Percentiles rank a stretch among this genome's conserved stretches.
These are phyloP conservation scores for Borostomias antarcticus DNA, from an alignment of 2,797 vertebrate species.

Conservation along the genomic window DNA sequence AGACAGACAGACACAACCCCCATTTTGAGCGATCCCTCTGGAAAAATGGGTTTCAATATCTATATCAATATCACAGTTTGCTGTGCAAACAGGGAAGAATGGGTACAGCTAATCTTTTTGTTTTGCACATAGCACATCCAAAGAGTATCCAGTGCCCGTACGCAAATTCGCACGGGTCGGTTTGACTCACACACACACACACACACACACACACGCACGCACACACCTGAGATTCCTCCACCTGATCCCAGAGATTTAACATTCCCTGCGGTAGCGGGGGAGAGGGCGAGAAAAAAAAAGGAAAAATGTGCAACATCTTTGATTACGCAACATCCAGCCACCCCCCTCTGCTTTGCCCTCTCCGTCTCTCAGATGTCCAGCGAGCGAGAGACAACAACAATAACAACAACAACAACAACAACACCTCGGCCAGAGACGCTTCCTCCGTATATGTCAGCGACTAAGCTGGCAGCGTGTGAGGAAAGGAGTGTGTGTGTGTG, in stretches of 20 bases:
- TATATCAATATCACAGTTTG: no score
- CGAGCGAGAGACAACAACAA: slow-evolving; percentile 9
- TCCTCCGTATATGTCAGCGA: no score
- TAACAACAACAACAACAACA: slow-evolving; percentile 1
- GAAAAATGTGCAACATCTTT: slow-evolving; percentile 25
- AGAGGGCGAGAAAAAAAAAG: slow-evolving; percentile 21
- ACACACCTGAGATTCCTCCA: slow-evolving; percentile 61
- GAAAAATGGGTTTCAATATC: background rate
- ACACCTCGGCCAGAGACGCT: no score
- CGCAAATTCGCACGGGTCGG: slow-evolving; percentile 17
- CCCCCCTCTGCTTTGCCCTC: slow-evolving; percentile 11
- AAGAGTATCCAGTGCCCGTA: slow-evolving; percentile 5
- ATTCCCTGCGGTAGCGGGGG: slow-evolving; percentile 62
- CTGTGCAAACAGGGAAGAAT: slow-evolving; percentile 8
- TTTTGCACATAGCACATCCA: slow-evolving; percentile 6
- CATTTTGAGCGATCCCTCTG: slow-evolving; percentile 10
- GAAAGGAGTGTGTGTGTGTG: no score
- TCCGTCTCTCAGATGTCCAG: background rate
- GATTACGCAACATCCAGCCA: slow-evolving; percentile 43
- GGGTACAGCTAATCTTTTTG: slow-evolving; percentile 11
- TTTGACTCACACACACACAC: background rate
- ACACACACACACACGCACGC: slow-evolving; percentile 38
- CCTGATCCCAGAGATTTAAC: slow-evolving; percentile 61
- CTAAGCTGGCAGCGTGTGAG: slow-evolving; percentile 1
- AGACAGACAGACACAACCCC: slow-evolving; percentile 9